A percentile compares a stretch with the other conserved stretches of the same genome.
Evolutionary conservation across 2,797 vertebrate species (phyloP).

Genomic region (Manis javanica): DNA sequence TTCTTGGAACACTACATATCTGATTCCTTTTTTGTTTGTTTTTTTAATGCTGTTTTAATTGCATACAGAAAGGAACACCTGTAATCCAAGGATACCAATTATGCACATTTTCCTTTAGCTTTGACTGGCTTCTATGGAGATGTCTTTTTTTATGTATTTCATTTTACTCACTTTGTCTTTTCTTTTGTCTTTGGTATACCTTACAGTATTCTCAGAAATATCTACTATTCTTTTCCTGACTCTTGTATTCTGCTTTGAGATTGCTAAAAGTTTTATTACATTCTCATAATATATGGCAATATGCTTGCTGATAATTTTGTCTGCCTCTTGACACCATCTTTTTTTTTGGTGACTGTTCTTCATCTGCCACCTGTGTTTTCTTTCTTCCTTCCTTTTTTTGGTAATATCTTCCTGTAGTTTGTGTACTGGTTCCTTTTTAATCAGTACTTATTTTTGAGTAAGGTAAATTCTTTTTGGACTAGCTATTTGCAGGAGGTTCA

Average conservation of each 20-base stretch:
- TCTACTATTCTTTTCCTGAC: background rate
- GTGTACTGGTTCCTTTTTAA: background rate
- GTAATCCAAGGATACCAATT: background rate
- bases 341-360: background rate
- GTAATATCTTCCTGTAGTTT: background rate
- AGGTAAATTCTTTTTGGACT: slow-evolving; percentile 27
- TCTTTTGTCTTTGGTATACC: background rate
- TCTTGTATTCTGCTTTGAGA: background rate
- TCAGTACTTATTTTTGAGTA: background rate
- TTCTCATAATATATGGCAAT: background rate
- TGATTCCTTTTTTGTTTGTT: background rate
- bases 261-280: slow-evolving; percentile 27
- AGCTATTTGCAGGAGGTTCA: background rate
- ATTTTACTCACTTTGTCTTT: background rate
- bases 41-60: slow-evolving; percentile 24
- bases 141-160: slow-evolving; percentile 27
- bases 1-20: background rate
- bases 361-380: background rate
- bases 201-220: background rate
- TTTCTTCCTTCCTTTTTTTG: slow-evolving; percentile 3
- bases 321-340: background rate
- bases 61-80: background rate
- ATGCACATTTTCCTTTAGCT: background rate
- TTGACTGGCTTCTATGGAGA: background rate
- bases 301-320: slow-evolving; percentile 23